Base-by-base conservation (phyloP, 1,140 invertebrate species). In the Saccostrea glomerata region DNA sequence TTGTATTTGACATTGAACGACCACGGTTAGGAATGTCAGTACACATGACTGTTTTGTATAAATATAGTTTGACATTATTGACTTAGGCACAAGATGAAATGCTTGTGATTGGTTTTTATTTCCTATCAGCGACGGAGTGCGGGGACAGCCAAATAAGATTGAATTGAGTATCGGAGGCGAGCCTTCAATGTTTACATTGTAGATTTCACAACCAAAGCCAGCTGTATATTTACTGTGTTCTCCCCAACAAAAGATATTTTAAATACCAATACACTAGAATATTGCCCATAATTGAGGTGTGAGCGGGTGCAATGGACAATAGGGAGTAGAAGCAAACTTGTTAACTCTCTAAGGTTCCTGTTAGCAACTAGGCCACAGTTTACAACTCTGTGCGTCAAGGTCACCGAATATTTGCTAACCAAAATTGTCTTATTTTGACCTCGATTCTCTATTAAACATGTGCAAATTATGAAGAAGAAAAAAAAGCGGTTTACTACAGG, bases 211-310 rank as follows among this genome's bases (percentile, higher is more conserved):
- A 73, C 70, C 30, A n/a, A 15, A 30, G 23, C 25, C 70, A 73
- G 70, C 70, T 73, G 70, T 73, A 73, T 73, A 36, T 73, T 73
- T 23, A 73, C 70, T 36, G 70, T 73, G 15, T 73, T 73, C 70
- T 73, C 70, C 70, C 36, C 70, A 73, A 73, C 70, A 73, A 73
- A 73, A 73, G 70, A 73, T 73, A 73, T 73, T 73, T 73, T 73
- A 73, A 73, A 73, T 73, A 73, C 70, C 70, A 73, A 73, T 73
- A 73, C 70, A 73, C 70, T 25, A 73, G 70, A 73, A 73, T 73
- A 73, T 73, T 73, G 70, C 70, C 30, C 70, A 9, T 73, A 73
- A 73, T 73, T 73, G 23, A 73, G 70, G 70, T 73, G 70, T 73
- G 70, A 73, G 70, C 70, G 23, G 25, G 70, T 73, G 70, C 70